These are phyloP conservation scores for Cremastinae sp. DNA, from an alignment of 2,888 invertebrate genomes.

Conservation along the genomic window DNA sequence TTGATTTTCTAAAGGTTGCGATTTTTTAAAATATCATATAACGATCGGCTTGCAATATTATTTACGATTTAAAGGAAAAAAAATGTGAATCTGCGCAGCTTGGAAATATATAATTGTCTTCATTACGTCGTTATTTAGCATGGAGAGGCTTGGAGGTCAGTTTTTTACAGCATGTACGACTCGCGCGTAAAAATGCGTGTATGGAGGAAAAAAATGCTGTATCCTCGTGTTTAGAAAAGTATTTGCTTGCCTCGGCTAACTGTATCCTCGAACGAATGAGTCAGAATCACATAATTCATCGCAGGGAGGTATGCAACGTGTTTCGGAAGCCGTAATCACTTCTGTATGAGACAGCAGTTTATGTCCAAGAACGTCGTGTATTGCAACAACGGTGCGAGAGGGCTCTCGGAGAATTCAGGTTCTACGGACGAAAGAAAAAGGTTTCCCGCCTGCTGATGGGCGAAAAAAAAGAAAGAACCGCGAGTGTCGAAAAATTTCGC, in stretches of 20 bases:
- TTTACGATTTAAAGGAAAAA: no score
- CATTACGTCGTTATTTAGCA: not conserved
- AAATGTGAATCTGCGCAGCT: no score
- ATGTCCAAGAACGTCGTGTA: slow-evolving; percentile 42
- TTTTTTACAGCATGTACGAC: no score
- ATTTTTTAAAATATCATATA: no score
- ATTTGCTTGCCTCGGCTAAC: not conserved
- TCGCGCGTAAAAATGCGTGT: no score
- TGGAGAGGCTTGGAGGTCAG: no score
- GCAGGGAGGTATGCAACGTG: slow-evolving; percentile 25
- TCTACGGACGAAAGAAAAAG: no score
- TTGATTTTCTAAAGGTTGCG: no score
- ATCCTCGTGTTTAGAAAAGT: not conserved
- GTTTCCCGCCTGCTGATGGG: no score
- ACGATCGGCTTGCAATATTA: no score
- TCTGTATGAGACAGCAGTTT: slow-evolving; percentile 37
- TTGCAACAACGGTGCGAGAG: slow-evolving; percentile 31
- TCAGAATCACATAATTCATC: slow-evolving; percentile 8
- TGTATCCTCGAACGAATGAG: not conserved
- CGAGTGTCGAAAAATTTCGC: no score
- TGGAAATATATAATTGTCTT: slow-evolving; percentile 16
- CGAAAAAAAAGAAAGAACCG: no score
- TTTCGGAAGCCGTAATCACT: slow-evolving; percentile 46
- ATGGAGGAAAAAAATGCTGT: not conserved
- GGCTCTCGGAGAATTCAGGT: not conserved